phyloP scores from a whole-genome alignment of 2,888 invertebrate genomes.

The Campoplex nolae region DNA sequence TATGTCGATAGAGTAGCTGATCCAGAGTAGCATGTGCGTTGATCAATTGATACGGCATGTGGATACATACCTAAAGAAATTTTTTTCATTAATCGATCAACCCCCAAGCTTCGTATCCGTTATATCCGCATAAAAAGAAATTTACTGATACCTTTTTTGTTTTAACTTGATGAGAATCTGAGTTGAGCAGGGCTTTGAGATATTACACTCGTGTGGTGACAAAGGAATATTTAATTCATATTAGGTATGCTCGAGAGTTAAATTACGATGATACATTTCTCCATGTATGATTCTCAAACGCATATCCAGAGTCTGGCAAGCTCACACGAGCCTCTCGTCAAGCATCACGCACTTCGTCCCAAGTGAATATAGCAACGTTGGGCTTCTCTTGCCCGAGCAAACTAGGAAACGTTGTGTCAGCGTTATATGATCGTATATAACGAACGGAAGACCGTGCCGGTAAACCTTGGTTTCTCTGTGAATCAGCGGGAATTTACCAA shows the following conservation, averaged over 20 bases:
- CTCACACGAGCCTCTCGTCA: constrained; percentile 51
- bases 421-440: constrained; percentile 17
- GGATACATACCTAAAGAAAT: background rate
- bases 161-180: background rate
- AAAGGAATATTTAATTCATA: background rate
- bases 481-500: constrained; percentile 21
- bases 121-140: background rate
- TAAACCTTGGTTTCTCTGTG: constrained; percentile 9
- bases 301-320: constrained; percentile 44
- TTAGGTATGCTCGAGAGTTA: background rate
- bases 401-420: constrained; percentile 67
- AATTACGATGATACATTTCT: constrained; percentile 12
- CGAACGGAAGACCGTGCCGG: constrained; percentile 23
- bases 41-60: background rate
- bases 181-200: background rate
- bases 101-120: background rate
- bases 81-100: background rate
- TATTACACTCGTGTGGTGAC: background rate
- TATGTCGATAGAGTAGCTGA: background rate
- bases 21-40: background rate
- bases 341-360: constrained; percentile 60
- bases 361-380: constrained; percentile 59
- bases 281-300: constrained; percentile 45
- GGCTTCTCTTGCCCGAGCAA: constrained; percentile 69
- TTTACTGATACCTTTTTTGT: background rate